A percentile compares a stretch with the other conserved stretches of the same genome.
Conservation (phyloP, 1,140 invertebrate species). For the Sweltsa coloradensis region DNA sequence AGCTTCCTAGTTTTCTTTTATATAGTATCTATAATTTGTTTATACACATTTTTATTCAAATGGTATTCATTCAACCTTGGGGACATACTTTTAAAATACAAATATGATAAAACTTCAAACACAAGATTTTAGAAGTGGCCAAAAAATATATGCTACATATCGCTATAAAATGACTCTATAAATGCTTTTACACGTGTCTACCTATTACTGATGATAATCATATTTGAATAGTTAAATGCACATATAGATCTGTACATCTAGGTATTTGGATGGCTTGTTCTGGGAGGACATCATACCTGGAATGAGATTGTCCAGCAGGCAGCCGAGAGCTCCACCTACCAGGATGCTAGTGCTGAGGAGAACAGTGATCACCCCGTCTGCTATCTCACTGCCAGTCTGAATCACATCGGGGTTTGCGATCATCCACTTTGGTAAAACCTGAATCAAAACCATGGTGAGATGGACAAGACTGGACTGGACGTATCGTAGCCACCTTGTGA, state of each 20-base stretch:
- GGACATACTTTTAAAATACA: too few relatives aligned
- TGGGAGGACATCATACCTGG: slow-evolving; percentile 44
- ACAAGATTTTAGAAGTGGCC: background rate
- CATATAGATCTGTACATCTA: background rate
- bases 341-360: slow-evolving; percentile 74
- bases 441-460: too few relatives aligned
- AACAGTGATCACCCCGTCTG: slow-evolving; percentile 64
- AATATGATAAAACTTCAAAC: background rate
- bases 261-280: background rate
- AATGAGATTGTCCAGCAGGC: slow-evolving; percentile 71
- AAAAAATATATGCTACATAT: background rate
- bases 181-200: background rate
- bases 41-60: too few relatives aligned
- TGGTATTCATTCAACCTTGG: too few relatives aligned
- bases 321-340: slow-evolving; percentile 66
- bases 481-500: too few relatives aligned
- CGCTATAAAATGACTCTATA: background rate
- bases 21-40: too few relatives aligned
- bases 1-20: too few relatives aligned
- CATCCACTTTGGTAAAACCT: slow-evolving; percentile 66
- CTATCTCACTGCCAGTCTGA: slow-evolving; percentile 49
- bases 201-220: background rate
- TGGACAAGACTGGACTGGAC: too few relatives aligned
- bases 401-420: slow-evolving; percentile 48
- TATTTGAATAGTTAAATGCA: background rate